A percentile compares a stretch with the other conserved stretches of the same genome.
These are phyloP conservation scores for Acipenser transmontanus DNA, from an alignment of 2,797 vertebrate genomes.

Conservation along the genomic window DNA sequence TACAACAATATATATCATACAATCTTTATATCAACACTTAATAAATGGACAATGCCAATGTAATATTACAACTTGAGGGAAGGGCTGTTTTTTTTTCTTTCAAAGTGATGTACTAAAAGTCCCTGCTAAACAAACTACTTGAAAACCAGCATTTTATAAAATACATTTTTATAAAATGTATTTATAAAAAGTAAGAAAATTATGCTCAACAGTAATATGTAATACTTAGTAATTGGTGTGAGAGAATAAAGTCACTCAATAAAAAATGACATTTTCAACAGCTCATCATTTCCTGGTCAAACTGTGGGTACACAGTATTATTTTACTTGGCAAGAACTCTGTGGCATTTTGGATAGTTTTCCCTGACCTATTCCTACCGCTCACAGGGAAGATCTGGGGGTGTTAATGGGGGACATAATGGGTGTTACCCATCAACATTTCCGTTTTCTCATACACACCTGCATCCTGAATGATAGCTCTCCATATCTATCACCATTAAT, in stretches of 20 bases:
- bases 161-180: too few species aligned
- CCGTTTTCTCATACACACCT: conserved; percentile 53
- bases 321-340: conserved; percentile 3
- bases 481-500: conserved; percentile 52
- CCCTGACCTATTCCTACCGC: background rate
- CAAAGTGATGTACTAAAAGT: too few species aligned
- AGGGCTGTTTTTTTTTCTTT: too few species aligned
- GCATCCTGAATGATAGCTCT: conserved; percentile 62
- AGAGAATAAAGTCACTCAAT: conserved; percentile 22
- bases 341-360: conserved; percentile 10
- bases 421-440: conserved; percentile 61
- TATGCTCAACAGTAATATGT: too few species aligned
- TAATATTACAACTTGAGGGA: too few species aligned
- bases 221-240: conserved; percentile 2
- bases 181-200: too few species aligned
- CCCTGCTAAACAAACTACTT: too few species aligned
- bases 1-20: too few species aligned
- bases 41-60: too few species aligned
- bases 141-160: too few species aligned
- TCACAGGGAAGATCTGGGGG: background rate
- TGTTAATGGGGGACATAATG: conserved; percentile 25
- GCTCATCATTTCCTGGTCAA: conserved; percentile 5
- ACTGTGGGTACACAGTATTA: background rate
- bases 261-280: conserved; percentile 15
- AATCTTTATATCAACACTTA: too few species aligned